A percentile compares a stretch with the other conserved stretches of the same genome.
Conservation (phyloP, 2,888 invertebrate genomes). For the Acrocyrtus sp. region DNA sequence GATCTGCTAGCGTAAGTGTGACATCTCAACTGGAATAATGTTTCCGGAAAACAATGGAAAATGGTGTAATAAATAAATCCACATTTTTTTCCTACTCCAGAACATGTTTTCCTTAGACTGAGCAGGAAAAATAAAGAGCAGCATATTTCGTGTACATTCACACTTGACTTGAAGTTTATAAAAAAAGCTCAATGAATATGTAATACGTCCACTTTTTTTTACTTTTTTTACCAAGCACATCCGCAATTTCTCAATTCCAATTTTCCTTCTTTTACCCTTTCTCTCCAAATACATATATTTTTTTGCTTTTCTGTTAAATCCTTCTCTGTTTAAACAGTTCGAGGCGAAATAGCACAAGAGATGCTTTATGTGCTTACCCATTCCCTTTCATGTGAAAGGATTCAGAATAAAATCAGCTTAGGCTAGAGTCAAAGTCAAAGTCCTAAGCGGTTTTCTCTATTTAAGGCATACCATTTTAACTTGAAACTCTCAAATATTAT, state of each 20-base stretch:
- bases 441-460: too few relatives aligned
- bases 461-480: too few relatives aligned
- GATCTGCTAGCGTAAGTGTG: conserved; percentile 8
- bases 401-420: neutral
- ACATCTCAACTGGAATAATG: conserved; percentile 38
- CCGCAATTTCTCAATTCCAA: conserved; percentile 5
- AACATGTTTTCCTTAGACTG: too few relatives aligned
- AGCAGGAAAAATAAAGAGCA: too few relatives aligned
- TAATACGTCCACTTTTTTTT: too few relatives aligned
- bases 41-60: conserved; percentile 45
- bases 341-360: neutral
- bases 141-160: conserved; percentile 5
- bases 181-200: neutral
- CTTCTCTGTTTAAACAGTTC: neutral
- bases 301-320: neutral
- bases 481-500: too few relatives aligned
- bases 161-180: conserved; percentile 22
- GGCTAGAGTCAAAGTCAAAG: too few relatives aligned
- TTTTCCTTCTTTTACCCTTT: neutral
- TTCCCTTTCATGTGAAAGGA: conserved; percentile 2
- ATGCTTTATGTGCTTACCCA: neutral
- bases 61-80: conserved; percentile 41
- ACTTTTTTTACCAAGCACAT: too few relatives aligned
- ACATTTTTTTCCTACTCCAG: conserved; percentile 24
- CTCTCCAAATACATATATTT: too few relatives aligned